Evolutionary conservation across 2,888 invertebrate genomes (phyloP), one percentile per base, ranked within the genome.

Genomic region (Epinotia nisella): DNA sequence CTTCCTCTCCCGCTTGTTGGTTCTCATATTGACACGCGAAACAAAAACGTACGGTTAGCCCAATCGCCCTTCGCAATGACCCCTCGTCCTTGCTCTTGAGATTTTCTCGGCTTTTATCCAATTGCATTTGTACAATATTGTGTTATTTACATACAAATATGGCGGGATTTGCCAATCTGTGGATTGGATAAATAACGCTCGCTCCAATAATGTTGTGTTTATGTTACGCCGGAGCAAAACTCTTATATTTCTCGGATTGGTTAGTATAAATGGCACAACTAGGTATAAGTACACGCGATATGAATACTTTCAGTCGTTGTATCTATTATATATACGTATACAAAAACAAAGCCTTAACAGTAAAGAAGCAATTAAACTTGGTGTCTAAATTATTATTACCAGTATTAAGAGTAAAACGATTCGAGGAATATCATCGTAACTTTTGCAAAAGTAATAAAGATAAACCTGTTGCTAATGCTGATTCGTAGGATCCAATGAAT

Each of bases 21-120:
- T 15, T 15, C 45, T 29, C 35, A 56, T 67, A 62, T 67, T 39
- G 56, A 35, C 21, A 49, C n/a, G 56, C 35, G 61, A 72, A 67
- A 67, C 67, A 68, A 61, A 67, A 62, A 29, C 1, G 19, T 65
- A 66, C 21, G 41, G 10, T 55, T 61, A 55, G 3, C 55, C 55
- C 70, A 56, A 64, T 69, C 53, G 58, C 68, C 69, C 69, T 69
- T 58, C 69, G 58, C 73, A 69, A 64, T 73, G 69, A 73, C 73
- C 73, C 51, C 56, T 69, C 53, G 69, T 51, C 73, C 73, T 73
- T 73, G 69, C 68, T 69, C 73, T 73, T 69, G 61, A 69, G 51
- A 73, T 73, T 68, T 69, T 69, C 68, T 69, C 73, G 73, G 62
- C 72, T 72, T 72, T 72, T 53, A 64, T 68, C 73, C 69, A 69